Conservation (phyloP, 64 coral and sea anemone species). For the Pocillopora damicornis region DNA sequence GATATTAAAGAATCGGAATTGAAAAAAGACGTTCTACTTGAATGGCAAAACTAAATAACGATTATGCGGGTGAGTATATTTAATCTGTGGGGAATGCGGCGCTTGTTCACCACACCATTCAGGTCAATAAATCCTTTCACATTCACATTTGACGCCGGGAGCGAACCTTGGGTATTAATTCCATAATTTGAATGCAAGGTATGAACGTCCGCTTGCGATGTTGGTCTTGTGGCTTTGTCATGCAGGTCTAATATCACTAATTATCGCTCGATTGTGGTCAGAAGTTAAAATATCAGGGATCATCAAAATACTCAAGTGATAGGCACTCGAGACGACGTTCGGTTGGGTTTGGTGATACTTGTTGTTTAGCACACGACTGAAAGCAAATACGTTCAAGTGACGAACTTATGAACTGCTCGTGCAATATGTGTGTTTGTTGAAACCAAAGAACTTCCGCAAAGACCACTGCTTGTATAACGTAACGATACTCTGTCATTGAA, state of each 20-base stretch:
- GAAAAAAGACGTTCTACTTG: conserved; percentile 26
- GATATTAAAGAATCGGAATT: conserved; percentile 6
- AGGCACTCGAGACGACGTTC: not conserved
- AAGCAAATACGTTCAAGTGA: conserved; percentile 47
- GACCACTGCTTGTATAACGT: not conserved
- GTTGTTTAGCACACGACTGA: conserved; percentile 28
- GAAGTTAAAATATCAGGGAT: conserved; percentile 11
- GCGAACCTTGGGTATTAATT: not conserved
- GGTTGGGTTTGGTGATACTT: conserved; percentile 9
- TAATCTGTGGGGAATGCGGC: not conserved
- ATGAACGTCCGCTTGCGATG: not conserved
- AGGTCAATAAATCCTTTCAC: not conserved
- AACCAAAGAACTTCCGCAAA: not conserved
- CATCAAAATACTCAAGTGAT: conserved; percentile 6
- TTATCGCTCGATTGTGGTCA: conserved; percentile 3
- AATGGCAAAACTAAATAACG: conserved; percentile 9
- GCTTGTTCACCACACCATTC: not conserved
- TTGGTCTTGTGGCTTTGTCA: conserved; percentile 16
- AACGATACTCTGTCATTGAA: not conserved
- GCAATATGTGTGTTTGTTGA: conserved; percentile 48
- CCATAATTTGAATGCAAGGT: not conserved
- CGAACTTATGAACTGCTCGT: not conserved
- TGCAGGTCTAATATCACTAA: conserved; percentile 7
- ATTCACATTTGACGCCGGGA: conserved; percentile 7
- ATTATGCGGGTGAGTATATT: not conserved